Base-by-base conservation (phyloP, 1,140 invertebrate genomes). In the Penaeus chinensis region DNA sequence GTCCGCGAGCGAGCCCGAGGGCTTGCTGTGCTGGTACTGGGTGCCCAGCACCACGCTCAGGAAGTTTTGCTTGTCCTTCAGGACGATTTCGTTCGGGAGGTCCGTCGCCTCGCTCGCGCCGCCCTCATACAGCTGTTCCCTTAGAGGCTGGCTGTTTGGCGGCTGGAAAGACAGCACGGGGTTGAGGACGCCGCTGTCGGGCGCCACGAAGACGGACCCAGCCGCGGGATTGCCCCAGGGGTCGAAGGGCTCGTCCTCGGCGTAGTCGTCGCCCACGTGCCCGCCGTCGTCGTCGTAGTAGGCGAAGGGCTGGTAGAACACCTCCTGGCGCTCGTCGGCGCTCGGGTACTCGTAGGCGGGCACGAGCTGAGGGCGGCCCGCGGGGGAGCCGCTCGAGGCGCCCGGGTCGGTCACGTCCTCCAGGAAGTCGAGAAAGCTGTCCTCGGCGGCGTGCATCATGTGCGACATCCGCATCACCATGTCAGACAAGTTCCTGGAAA, bases 341-440 rank as follows among this genome's bases (percentile, higher is more conserved):
- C n/a, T n/a, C 27, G 24, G 24, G 79, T 62, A 82, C 16, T 60
- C 79, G 60, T 82, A 82, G 74, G 37, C 37, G 4, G 74, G 37
- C 74, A 77, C 54, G 74, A 54, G 54, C 37, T 77, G 74, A 13
- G 60, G n/a, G 62, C n/a, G 61, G n/a, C 24, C 27, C 20, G n/a
- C 11, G 60, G 65, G 79, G 3, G 79, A 60, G 24, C 62, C 62
- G 69, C 32, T 19, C 13, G 63, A 60, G 22, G 76, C 22, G 8
- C 42, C 66, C 5, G 80, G 80, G 27, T 87, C 80, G 18, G 85
- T 87, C 80, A 87, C 62, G 61, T 87, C 85, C 61, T 87, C 85
- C 85, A 87, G 74, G 61, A 87, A 87, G n/a, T 78, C 74, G 3
- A 87, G 19, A 62, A 87, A 78, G 66, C 81, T 82, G 79, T 87